Base-by-base conservation (phyloP, 2,888 invertebrate genomes). In the Eupsilia transversa region DNA sequence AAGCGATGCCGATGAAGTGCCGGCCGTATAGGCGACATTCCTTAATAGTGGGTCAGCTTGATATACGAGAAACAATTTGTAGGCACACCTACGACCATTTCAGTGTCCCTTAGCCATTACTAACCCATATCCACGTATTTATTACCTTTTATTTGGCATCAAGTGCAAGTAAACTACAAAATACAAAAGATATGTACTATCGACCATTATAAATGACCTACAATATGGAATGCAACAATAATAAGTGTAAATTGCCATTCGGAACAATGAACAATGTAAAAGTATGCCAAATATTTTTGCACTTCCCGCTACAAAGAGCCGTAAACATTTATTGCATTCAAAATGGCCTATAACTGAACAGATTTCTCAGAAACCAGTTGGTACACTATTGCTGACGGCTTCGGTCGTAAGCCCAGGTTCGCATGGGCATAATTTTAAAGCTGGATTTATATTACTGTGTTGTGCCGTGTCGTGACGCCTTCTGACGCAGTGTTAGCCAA, bases 291-390 rank as follows among this genome's bases (percentile, higher is more conserved):
- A 89, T 85, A 86, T 85, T 87, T 86, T 77, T 79, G 65, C 73
- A 77, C 74, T 79, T 83, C 81, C 73, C 77, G 67, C 80, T 68
- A 89, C 88, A 89, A 89, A 85, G 85, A 78, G 84, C 77, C 60
- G 82, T 89, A 89, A 89, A 87, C 83, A 83, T 87, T 87, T 84
- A 88, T 83, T 84, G 82, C 88, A 84, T 75, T 80, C 73, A 74
- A 71, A 86, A 82, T 70, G 70, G 69, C 56, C 68, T 68, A 77
- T 84, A 82, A 79, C 73, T 56, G 83, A 74, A 70, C 70, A 68
- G 72, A 84, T 80, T 82, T 83, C 82, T 83, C 61, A 79, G 77
- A 81, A 83, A 72, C 74, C 71, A 30, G 79, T 80, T 79, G 52
- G 72, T 76, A 78, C 77, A 67, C 56, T 77, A 12, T 69, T 67